Conservation (phyloP, 2,113 vertebrate genomes). For the Theropithecus gelada region DNA sequence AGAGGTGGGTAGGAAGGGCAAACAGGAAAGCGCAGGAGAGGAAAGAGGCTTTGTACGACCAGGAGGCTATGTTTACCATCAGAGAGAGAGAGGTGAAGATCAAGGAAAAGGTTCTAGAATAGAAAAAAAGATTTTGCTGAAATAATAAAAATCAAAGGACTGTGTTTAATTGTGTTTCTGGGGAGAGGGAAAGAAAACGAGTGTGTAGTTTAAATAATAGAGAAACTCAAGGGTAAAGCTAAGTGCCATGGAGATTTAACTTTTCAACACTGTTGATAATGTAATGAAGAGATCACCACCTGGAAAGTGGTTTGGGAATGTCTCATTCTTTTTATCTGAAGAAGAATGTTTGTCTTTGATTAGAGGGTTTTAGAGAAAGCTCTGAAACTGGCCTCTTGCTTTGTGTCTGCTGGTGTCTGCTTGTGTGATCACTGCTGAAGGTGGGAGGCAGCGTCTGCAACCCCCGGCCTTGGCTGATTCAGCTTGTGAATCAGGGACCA, state of each 20-base stretch:
- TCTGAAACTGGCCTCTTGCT: not conserved
- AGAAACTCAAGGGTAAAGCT: not conserved
- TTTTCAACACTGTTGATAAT: not conserved
- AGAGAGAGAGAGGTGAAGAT: not conserved
- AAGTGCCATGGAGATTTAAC: fast-evolving
- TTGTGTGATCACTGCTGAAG: fast-evolving
- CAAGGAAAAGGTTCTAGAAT: not conserved
- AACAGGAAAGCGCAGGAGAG: not conserved
- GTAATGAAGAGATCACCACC: fast-evolving
- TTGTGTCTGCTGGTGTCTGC: not conserved
- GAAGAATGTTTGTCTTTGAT: not conserved
- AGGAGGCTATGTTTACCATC: not conserved
- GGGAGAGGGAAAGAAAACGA: not conserved
- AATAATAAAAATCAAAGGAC: not conserved
- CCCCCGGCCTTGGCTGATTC: not conserved
- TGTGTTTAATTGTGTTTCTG: not conserved
- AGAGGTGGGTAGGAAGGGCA: fast-evolving
- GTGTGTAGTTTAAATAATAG: not conserved
- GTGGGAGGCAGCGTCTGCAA: not conserved
- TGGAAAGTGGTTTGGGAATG: not conserved
- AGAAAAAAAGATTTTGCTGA: not conserved
- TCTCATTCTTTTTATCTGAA: not conserved
- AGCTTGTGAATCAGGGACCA: not conserved
- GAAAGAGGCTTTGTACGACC: too few relatives aligned
- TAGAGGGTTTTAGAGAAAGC: not conserved